Evolutionary conservation across 2,113 vertebrate species (phyloP), one percentile per base, ranked within the genome.

Genomic region (Lichenostomus cassidix): DNA sequence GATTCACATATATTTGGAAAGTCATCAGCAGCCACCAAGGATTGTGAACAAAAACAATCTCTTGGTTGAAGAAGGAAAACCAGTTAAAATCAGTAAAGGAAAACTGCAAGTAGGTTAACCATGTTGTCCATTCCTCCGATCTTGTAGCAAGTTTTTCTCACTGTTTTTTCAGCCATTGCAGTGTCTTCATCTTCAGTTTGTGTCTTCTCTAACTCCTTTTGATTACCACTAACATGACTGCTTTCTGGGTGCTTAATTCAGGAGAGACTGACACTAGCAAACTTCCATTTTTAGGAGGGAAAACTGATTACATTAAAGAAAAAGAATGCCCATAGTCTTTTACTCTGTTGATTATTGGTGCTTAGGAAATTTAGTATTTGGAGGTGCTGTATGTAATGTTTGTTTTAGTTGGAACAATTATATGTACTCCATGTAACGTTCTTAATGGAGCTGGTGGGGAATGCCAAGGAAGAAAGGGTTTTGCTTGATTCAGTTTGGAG

Each of bases 41-140:
- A 41, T 98, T 83, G 92, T 98, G 89, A 98, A 98, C 78, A 98
- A 96, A 83, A 98, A 97, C 76, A 95, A 9, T 53, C 95, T 99
- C 59, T 93, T 98, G 74, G 99, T 99, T 65, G 99, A 99, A 92
- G 99, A 99, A 96, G 98, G 98, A 77, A 98, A 98, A 89, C 97
- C 98, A 79, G 98, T 98, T 64, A 98, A 98, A 96, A 98, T 99
- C 76, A 98, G 97, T 39, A 98, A 96, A 94, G 97, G 96, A 87
- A 98, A 98, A 95, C 97, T 99, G 22, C 98, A 99, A 78, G 99
- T 99, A 92, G 97, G 98, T 97, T 89, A 53, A 69, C 19, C 5
- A 7, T 64, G 20, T 56, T 79, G 19, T 86, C 35, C 2, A 3
- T 91, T 93, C 56, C 25, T 74, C 25, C 22, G 15, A 0, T 42